A percentile compares a stretch with the other conserved stretches of the same genome.
These are phyloP conservation scores for Perca fluviatilis DNA, from an alignment of 2,113 vertebrate genomes.

Conservation along the genomic window DNA sequence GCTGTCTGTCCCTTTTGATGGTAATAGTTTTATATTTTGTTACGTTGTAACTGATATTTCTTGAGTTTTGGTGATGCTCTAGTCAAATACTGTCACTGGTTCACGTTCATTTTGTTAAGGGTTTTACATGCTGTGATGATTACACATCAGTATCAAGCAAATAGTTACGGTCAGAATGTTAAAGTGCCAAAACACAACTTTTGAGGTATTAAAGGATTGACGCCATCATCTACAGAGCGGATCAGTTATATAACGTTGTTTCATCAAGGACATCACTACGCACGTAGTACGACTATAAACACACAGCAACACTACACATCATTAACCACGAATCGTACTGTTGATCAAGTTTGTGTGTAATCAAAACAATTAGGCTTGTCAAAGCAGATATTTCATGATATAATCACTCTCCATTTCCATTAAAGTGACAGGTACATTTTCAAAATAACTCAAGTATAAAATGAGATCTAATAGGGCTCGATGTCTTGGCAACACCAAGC, in stretches of 20 bases:
- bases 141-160: constrained; percentile 2
- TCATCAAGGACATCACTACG: background rate
- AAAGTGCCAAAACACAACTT: background rate
- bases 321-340: background rate
- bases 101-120: background rate
- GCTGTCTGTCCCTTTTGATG: background rate
- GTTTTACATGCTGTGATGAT: background rate
- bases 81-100: background rate
- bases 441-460: background rate
- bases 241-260: background rate
- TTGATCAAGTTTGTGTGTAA: background rate
- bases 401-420: background rate
- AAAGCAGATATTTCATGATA: background rate
- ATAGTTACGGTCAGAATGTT: background rate
- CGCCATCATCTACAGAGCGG: background rate
- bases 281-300: background rate
- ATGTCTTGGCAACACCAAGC: background rate
- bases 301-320: background rate
- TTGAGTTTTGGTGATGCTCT: too few species aligned
- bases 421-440: background rate
- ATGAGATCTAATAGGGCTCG: background rate
- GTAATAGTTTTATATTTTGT: background rate
- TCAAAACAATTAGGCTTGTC: constrained; percentile 29
- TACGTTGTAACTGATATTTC: background rate
- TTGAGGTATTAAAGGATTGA: background rate